Conservation (phyloP, 1,140 invertebrate genomes). For the Carcinoscorpius rotundicauda region DNA sequence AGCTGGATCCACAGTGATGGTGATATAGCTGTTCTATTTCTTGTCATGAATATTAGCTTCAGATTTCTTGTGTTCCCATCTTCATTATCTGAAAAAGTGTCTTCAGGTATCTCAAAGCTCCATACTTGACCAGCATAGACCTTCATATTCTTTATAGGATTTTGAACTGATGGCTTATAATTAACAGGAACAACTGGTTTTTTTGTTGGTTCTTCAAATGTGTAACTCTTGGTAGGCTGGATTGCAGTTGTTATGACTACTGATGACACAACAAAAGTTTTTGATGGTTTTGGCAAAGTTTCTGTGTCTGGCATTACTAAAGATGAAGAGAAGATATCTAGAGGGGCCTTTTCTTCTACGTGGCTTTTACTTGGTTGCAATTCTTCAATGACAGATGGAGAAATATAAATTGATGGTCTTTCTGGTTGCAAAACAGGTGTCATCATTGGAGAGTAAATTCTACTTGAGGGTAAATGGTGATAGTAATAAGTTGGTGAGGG, state of each 20-base stretch:
- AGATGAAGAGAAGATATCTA: no score
- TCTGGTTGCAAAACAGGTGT: constrained; percentile 21
- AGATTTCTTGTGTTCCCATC: constrained; percentile 67
- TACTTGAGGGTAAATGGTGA: background rate
- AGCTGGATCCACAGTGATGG: constrained; percentile 70
- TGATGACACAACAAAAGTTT: no score
- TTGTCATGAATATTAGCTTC: constrained; percentile 48
- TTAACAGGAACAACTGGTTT: constrained; percentile 6
- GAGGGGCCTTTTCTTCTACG: constrained; percentile 23
- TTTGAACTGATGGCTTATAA: constrained; percentile 53
- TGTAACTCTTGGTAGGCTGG: no score
- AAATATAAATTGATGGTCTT: constrained; percentile 17
- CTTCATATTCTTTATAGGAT: constrained; percentile 55
- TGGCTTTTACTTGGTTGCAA: constrained; percentile 19
- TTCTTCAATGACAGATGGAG: constrained; percentile 11
- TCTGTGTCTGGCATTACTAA: no score
- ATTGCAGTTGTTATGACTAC: no score
- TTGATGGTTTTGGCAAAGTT: no score
- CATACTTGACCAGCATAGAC: constrained; percentile 69
- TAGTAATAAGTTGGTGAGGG: constrained; percentile 3
- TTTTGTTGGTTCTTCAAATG: no score
- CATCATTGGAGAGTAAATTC: no score
- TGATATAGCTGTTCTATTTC: constrained; percentile 46
- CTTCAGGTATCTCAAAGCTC: constrained; percentile 52
- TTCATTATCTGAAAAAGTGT: constrained; percentile 69